These are phyloP conservation scores for Elaphurus davidianus DNA, from an alignment of 2,113 vertebrate species.

Conservation along the genomic window DNA sequence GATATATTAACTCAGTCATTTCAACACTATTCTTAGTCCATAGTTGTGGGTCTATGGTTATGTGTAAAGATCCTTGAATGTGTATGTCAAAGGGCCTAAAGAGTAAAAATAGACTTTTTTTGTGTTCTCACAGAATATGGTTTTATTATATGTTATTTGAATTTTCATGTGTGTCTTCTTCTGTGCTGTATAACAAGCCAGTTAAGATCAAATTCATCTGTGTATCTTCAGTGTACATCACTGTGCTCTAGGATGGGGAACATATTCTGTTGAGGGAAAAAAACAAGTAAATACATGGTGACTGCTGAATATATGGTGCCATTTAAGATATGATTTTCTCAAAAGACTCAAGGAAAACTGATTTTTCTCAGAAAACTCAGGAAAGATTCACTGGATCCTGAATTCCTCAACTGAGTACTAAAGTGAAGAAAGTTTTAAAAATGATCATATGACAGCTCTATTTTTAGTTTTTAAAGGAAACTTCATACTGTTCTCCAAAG, in stretches of 20 bases:
- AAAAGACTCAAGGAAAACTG: background rate
- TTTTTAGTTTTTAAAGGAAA: background rate
- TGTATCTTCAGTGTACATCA: background rate
- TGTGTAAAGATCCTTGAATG: background rate
- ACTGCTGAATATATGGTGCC: background rate
- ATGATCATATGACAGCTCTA: background rate
- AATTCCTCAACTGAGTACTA: background rate
- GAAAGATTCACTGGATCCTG: background rate
- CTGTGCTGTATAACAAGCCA: background rate
- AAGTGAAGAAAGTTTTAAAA: background rate
- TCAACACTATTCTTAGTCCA: background rate
- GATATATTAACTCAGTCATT: background rate
- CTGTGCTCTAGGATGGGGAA: background rate
- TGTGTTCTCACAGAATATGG: background rate
- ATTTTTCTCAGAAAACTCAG: background rate
- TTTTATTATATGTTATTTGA: background rate
- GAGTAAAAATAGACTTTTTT: background rate
- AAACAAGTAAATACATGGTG: background rate
- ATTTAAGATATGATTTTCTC: background rate
- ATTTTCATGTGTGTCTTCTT: background rate
- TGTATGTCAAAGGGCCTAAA: background rate
- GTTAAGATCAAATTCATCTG: background rate
- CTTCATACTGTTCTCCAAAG: background rate
- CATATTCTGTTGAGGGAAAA: background rate
- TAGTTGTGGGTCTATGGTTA: background rate